Percentiles rank a stretch among this genome's conserved stretches.
These are phyloP conservation scores for Sterrhoptilus dennistouni DNA, from an alignment of 2,113 vertebrate species.

Conservation along the genomic window DNA sequence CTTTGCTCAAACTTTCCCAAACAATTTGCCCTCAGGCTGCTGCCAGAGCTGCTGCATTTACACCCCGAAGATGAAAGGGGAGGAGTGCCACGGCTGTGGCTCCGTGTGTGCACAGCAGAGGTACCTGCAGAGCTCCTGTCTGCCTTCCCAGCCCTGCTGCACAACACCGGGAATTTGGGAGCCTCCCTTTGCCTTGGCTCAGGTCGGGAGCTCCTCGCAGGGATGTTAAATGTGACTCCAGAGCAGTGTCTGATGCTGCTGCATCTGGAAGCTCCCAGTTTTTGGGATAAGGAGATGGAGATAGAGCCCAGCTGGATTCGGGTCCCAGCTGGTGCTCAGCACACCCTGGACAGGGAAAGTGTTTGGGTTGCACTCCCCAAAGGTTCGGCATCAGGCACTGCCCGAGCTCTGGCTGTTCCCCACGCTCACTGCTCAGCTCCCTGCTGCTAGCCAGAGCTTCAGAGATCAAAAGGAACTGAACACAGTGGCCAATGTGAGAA, in stretches of 20 bases:
- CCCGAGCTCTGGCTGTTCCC: too few species aligned
- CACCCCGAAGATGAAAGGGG: conserved; percentile 14
- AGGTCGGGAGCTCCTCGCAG: not conserved
- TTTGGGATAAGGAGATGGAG: not conserved
- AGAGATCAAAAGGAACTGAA: too few species aligned
- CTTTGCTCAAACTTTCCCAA: conserved; percentile 59
- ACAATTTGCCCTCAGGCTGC: conserved; percentile 50
- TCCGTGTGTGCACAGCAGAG: not conserved
- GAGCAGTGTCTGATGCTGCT: not conserved
- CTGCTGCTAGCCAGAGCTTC: too few species aligned
- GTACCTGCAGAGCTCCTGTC: not conserved
- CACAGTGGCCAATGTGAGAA: not conserved
- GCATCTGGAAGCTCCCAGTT: not conserved
- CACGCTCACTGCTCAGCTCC: too few species aligned
- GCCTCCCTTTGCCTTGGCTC: not conserved
- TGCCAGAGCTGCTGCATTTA: conserved; percentile 38
- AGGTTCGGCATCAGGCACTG: too few species aligned
- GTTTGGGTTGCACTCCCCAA: too few species aligned
- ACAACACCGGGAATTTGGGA: not conserved
- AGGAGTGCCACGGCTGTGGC: not conserved
- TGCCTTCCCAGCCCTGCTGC: not conserved
- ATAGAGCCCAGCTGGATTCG: fast-evolving
- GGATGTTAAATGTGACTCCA: not conserved
- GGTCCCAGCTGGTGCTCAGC: not conserved
- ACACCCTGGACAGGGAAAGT: not conserved